These are phyloP conservation scores for Sula dactylatra DNA, from an alignment of 2,113 vertebrate genomes.

Conservation along the genomic window DNA sequence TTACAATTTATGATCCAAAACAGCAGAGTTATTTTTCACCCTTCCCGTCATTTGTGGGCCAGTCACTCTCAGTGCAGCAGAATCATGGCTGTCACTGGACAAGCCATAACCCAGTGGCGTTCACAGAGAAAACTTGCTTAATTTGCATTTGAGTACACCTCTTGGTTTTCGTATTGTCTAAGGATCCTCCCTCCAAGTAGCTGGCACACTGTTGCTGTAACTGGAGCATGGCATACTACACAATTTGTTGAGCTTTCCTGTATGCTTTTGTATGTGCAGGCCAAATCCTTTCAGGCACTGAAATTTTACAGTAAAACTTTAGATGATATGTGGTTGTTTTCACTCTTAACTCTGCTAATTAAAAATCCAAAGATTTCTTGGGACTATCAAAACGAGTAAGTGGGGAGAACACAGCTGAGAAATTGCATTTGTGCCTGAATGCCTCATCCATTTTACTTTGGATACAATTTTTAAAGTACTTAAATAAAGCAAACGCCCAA, in stretches of 20 bases:
- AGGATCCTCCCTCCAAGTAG: background rate
- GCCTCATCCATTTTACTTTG: background rate
- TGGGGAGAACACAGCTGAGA: background rate
- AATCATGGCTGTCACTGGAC: background rate
- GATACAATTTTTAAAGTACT: background rate
- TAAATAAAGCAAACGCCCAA: background rate
- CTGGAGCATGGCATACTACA: background rate
- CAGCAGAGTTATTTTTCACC: background rate
- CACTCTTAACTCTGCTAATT: background rate
- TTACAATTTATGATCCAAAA: background rate
- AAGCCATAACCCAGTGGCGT: background rate
- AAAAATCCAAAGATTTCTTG: background rate
- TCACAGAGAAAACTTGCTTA: background rate
- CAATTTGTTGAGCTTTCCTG: background rate
- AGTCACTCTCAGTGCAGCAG: background rate
- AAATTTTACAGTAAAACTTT: background rate
- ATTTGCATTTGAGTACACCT: background rate
- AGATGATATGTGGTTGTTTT: background rate
- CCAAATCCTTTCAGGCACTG: background rate
- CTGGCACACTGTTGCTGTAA: background rate
- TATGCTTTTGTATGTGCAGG: background rate
- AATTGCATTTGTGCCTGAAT: background rate
- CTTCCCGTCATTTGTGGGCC: background rate
- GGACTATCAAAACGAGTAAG: background rate
- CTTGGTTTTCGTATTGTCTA: background rate